Conservation (phyloP, 2,888 invertebrate species). For the Apotomis betuletana region DNA sequence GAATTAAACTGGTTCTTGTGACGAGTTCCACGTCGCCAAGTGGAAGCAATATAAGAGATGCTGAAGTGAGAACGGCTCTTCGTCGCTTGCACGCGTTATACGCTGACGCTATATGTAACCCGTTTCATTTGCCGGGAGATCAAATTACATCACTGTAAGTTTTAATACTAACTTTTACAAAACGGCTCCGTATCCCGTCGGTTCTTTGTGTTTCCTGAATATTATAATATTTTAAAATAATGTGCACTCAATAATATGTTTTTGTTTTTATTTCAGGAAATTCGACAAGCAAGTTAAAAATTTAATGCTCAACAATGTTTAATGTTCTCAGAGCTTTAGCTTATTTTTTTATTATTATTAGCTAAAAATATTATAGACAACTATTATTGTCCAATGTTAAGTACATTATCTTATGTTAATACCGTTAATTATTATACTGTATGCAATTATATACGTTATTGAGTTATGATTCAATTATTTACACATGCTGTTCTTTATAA, state of each 20-base stretch:
- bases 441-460: neutral
- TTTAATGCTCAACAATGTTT: slow-evolving; percentile 80
- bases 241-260: neutral
- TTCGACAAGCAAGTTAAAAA: slow-evolving; percentile 87
- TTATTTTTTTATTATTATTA: neutral
- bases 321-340: slow-evolving; percentile 29
- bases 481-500: too few species aligned
- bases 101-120: slow-evolving; percentile 97
- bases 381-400: neutral
- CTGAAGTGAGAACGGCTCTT: slow-evolving; percentile 94
- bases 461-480: neutral
- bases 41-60: slow-evolving; percentile 94
- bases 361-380: neutral
- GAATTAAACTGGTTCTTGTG: slow-evolving; percentile 96
- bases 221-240: neutral
- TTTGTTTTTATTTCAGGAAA: slow-evolving; percentile 79
- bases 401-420: neutral
- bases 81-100: slow-evolving; percentile 95
- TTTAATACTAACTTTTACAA: slow-evolving; percentile 2
- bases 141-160: slow-evolving; percentile 93
- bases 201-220: neutral
- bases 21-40: slow-evolving; percentile 96
- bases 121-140: slow-evolving; percentile 97
- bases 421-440: neutral
- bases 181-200: too few species aligned